Conservation (phyloP, 2,113 vertebrate genomes). For the Chionomys nivalis region DNA sequence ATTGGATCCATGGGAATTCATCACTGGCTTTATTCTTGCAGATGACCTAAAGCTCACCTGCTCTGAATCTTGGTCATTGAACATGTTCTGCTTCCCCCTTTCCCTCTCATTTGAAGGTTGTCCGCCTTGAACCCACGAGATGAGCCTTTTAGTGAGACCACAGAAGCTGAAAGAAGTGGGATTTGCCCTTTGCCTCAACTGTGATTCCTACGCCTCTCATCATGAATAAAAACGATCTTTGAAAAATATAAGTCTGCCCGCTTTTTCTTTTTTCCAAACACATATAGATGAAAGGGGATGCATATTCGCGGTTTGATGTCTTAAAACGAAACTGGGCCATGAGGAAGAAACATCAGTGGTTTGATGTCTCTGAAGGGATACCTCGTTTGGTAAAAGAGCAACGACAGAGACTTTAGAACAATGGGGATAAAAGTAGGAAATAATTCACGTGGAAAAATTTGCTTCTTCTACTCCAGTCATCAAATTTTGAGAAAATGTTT, state of each 20-base stretch:
- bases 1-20: background rate
- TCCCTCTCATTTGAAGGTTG: conserved; percentile 77
- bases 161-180: conserved; percentile 75
- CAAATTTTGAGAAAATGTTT: conserved; percentile 26
- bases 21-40: background rate
- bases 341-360: conserved; percentile 39
- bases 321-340: background rate
- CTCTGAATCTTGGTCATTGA: conserved; percentile 66
- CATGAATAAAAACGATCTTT: conserved; percentile 72
- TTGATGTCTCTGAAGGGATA: background rate
- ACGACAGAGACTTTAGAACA: conserved; percentile 36
- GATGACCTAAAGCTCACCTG: background rate
- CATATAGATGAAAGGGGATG: background rate
- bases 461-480: background rate
- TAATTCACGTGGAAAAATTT: conserved; percentile 18
- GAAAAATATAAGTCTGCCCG: conserved; percentile 60
- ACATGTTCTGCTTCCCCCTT: conserved; percentile 58
- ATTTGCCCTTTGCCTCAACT: conserved; percentile 73
- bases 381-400: conserved; percentile 39
- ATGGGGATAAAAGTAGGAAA: conserved; percentile 26
- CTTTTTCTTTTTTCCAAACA: background rate
- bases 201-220: conserved; percentile 73
- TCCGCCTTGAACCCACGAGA: conserved; percentile 63
- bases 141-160: conserved; percentile 64
- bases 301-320: conserved; percentile 25